phyloP scores from a whole-genome alignment of 2,113 vertebrate species.

The Hiodon tergisus region DNA sequence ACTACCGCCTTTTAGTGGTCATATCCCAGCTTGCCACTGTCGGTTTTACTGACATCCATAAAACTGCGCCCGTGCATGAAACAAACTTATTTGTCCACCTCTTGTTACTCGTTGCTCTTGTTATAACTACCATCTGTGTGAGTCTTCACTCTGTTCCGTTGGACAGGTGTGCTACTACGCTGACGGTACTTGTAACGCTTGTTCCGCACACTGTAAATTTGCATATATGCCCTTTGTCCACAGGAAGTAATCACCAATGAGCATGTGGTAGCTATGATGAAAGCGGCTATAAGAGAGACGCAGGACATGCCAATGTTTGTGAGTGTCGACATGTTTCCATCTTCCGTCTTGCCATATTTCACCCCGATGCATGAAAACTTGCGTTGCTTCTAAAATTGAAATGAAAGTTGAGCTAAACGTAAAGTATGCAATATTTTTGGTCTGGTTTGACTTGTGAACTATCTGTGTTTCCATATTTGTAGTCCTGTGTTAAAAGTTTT shows the following conservation, averaged over 20 bases:
- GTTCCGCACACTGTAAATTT: too few relatives aligned
- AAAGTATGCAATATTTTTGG: too few relatives aligned
- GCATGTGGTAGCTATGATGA: conserved; percentile 95
- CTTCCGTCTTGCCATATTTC: background rate
- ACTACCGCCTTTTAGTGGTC: background rate
- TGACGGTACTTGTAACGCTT: too few relatives aligned
- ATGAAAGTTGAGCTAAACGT: background rate
- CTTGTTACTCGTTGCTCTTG: background rate
- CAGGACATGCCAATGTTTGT: conserved; percentile 88
- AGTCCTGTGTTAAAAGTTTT: background rate
- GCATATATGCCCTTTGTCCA: background rate
- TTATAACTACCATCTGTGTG: too few relatives aligned
- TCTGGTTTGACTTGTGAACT: too few relatives aligned
- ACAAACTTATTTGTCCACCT: background rate
- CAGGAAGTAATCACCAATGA: conserved; percentile 96
- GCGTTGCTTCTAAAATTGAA: background rate
- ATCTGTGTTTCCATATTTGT: background rate
- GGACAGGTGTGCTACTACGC: too few relatives aligned
- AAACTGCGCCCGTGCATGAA: background rate
- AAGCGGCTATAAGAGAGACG: conserved; percentile 86
- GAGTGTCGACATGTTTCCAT: conserved; percentile 49
- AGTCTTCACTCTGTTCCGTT: background rate
- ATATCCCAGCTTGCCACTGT: background rate
- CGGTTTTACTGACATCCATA: background rate
- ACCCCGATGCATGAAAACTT: background rate